These are phyloP conservation scores for Patagioenas fasciata DNA, from an alignment of 2,113 vertebrate species.

Conservation along the genomic window DNA sequence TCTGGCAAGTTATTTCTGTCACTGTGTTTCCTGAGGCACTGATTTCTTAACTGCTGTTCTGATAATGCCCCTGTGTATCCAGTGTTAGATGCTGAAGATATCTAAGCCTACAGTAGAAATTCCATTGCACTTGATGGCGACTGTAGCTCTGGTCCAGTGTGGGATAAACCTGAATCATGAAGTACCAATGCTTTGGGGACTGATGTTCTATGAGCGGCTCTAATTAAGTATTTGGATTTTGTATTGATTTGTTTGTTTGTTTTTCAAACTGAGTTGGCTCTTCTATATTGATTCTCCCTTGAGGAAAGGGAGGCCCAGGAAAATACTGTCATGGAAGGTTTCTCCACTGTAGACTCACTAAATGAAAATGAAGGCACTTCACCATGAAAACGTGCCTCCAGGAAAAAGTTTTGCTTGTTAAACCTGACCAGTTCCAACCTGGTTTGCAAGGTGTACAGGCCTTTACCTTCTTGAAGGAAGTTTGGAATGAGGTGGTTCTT, in stretches of 20 bases:
- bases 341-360: neutral
- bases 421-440: neutral
- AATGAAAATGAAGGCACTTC: neutral
- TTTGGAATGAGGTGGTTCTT: neutral
- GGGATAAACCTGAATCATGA: neutral
- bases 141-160: neutral
- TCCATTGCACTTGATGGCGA: neutral
- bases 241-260: neutral
- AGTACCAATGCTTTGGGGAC: neutral
- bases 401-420: neutral
- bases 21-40: neutral
- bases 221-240: neutral
- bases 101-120: neutral
- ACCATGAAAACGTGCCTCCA: neutral
- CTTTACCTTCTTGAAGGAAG: neutral
- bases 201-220: neutral
- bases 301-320: neutral
- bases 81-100: fast-evolving
- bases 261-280: neutral
- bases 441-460: neutral
- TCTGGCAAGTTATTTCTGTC: neutral
- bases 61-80: neutral
- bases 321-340: neutral
- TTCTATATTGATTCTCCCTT: neutral
- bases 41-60: neutral